A percentile compares a stretch with the other conserved stretches of the same genome.
phyloP scores from a whole-genome alignment of 2,113 vertebrate genomes.

The Podarcis cretensis region DNA sequence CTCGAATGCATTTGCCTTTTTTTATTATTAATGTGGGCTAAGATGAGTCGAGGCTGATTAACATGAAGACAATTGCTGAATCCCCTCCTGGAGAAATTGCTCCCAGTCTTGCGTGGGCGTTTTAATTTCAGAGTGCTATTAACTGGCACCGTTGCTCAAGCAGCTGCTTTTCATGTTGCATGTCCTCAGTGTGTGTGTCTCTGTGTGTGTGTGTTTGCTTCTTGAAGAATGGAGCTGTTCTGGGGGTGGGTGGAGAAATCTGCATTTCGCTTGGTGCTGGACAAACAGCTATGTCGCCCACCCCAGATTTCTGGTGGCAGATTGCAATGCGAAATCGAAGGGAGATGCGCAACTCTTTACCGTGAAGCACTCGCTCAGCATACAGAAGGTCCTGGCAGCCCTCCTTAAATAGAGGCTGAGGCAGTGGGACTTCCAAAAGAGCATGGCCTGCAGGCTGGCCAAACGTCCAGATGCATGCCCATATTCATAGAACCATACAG shows the following conservation, averaged over 20 bases:
- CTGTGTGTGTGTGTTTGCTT: background rate
- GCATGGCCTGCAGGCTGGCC: background rate
- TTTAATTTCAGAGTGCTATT: slow-evolving; percentile 84
- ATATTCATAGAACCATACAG: too few relatives aligned
- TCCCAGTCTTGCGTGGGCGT: slow-evolving; percentile 76
- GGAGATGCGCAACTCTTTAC: too few relatives aligned
- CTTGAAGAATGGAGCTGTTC: too few relatives aligned
- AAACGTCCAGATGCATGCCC: background rate
- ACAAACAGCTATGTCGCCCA: background rate
- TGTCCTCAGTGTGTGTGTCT: background rate
- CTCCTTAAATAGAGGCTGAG: too few relatives aligned
- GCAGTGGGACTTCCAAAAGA: too few relatives aligned
- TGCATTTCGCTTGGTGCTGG: background rate
- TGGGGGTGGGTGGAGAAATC: background rate
- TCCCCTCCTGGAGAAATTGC: slow-evolving; percentile 79
- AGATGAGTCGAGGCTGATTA: slow-evolving; percentile 81
- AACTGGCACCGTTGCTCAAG: slow-evolving; percentile 82
- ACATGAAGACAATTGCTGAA: slow-evolving; percentile 81
- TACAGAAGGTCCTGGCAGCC: too few relatives aligned
- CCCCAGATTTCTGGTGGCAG: background rate
- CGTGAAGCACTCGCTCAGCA: too few relatives aligned
- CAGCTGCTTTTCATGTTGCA: slow-evolving; percentile 78
- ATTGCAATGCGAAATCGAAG: background rate
- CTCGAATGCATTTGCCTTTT: slow-evolving; percentile 73
- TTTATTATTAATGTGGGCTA: slow-evolving; percentile 79